A percentile compares a stretch with the other conserved stretches of the same genome.
These are phyloP conservation scores for Corticium candelabrum DNA, from an alignment of 37 sponge, comb jelly and placozoan genomes.

Conservation along the genomic window DNA sequence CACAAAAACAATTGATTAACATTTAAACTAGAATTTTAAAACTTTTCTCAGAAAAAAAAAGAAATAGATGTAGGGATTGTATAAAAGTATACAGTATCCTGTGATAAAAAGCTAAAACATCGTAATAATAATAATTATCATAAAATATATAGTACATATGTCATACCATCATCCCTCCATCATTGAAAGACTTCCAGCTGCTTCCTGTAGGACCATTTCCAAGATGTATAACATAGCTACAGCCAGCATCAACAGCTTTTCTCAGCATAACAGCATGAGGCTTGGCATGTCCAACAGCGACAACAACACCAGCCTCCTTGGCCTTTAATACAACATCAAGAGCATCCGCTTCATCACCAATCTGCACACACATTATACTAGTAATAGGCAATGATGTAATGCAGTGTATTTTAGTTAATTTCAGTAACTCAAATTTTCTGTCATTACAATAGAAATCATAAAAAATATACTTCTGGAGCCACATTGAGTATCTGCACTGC, in stretches of 20 bases:
- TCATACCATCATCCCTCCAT: conserved; percentile 8
- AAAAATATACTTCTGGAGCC: conserved; percentile 5
- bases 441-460: too few species aligned
- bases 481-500: background rate
- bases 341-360: background rate
- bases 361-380: background rate
- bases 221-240: background rate
- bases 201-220: background rate
- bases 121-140: too few species aligned
- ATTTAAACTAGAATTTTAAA: too few species aligned
- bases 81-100: too few species aligned
- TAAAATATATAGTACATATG: background rate
- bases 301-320: background rate
- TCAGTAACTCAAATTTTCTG: too few species aligned
- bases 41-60: too few species aligned
- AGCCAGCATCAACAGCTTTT: background rate
- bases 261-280: background rate
- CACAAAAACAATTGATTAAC: too few species aligned
- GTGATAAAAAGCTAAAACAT: too few species aligned
- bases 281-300: background rate
- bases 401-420: too few species aligned
- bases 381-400: background rate
- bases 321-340: background rate
- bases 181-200: background rate
- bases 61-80: too few species aligned